Conservation (phyloP, 2,797 vertebrate genomes). For the Odontamblyopus lacepedii region DNA sequence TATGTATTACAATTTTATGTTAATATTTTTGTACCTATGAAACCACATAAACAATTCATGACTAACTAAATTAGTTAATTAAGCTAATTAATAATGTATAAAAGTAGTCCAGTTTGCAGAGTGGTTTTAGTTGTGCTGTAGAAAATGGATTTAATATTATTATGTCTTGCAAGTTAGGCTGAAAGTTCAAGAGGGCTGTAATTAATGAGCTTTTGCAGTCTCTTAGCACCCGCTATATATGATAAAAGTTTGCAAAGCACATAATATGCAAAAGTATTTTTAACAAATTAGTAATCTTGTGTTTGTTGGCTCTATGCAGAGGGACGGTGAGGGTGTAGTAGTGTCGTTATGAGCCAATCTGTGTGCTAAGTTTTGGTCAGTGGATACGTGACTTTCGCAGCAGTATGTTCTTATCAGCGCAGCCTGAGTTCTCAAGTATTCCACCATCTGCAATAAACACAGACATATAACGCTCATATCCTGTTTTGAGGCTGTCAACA, state of each 20-base stretch:
- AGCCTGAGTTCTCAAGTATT: constrained; percentile 65
- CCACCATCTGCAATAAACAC: constrained; percentile 72
- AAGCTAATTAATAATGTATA: no score
- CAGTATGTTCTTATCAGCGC: constrained; percentile 56
- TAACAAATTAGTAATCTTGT: not conserved
- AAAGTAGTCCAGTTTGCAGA: not conserved
- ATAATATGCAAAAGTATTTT: constrained; percentile 30
- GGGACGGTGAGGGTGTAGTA: not conserved
- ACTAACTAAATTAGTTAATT: no score
- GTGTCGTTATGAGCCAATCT: constrained; percentile 2
- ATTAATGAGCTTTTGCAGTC: constrained; percentile 39
- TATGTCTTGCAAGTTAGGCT: constrained; percentile 19
- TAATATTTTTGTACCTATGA: not conserved
- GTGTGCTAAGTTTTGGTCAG: constrained; percentile 9
- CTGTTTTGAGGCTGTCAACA: constrained; percentile 83
- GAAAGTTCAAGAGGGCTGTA: constrained; percentile 33
- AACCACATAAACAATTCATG: not conserved
- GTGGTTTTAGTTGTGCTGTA: not conserved
- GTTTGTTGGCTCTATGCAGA: not conserved
- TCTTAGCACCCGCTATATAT: constrained; percentile 13
- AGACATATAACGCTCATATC: constrained; percentile 69
- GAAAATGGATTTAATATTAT: not conserved
- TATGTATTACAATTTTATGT: not conserved
- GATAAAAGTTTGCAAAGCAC: constrained; percentile 39
- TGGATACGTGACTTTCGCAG: constrained; percentile 53